These are phyloP conservation scores for Polydrusus cervinus DNA, from an alignment of 2,888 invertebrate species.

Conservation along the genomic window DNA sequence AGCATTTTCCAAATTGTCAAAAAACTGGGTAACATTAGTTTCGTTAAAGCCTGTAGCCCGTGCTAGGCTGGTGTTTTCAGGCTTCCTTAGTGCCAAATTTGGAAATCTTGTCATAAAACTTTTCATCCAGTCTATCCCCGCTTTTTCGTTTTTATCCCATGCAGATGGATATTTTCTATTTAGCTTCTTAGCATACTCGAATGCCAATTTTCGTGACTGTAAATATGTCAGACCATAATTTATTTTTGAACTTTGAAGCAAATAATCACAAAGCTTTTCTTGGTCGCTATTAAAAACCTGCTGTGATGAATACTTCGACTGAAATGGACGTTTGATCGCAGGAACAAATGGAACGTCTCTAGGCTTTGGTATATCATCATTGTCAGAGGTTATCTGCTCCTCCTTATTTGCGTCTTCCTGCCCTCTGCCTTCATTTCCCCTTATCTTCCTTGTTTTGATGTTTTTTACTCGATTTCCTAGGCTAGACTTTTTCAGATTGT, in stretches of 20 bases:
- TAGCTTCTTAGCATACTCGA: constrained; percentile 9
- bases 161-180: constrained; percentile 13
- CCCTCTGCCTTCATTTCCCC: constrained; percentile 17
- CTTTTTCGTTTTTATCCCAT: constrained; percentile 1
- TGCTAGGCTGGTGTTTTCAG: constrained; percentile 25
- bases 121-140: constrained; percentile 22
- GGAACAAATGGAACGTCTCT: constrained; percentile 15
- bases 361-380: neutral
- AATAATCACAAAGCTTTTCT: neutral
- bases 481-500: constrained; percentile 13
- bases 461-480: constrained; percentile 3
- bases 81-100: constrained; percentile 13
- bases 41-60: constrained; percentile 22
- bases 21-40: constrained; percentile 23
- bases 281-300: constrained; percentile 10
- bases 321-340: constrained; percentile 7
- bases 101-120: constrained; percentile 16
- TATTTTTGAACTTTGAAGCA: constrained; percentile 15
- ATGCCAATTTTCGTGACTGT: constrained; percentile 14
- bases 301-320: constrained; percentile 21
- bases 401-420: neutral
- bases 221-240: constrained; percentile 26
- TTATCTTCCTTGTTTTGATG: constrained; percentile 13
- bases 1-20: constrained; percentile 22
- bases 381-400: constrained; percentile 12